Base-by-base conservation (phyloP, 2,888 invertebrate genomes). In the Anaspis maculata region DNA sequence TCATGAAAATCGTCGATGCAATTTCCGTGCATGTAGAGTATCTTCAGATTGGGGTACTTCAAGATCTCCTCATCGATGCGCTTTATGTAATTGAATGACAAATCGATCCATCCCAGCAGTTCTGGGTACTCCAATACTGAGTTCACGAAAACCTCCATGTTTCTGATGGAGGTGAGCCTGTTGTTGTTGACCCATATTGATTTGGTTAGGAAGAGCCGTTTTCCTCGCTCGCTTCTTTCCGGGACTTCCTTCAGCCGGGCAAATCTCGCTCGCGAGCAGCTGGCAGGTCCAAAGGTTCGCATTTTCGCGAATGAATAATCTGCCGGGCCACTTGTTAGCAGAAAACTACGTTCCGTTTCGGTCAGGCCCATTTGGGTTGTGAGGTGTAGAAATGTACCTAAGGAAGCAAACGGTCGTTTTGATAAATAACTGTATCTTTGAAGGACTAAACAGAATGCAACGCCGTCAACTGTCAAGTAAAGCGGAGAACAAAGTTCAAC, bases 1-100 rank as follows among this genome's bases (percentile, higher is more conserved):
- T 70, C 68, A 3, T 64, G 59, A 27, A 75, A 56, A 37, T 71
- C 64, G 2, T 58, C 54, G 13, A 78, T 71, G 13, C 64, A 56
- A 52, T 79, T 79, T 1, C 75, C 75, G 46, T 78, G 77, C 9
- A 78, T 63, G 52, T 78, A 77, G 3, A 78, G 52, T 25, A 77
- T 76, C 48, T 69, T 70, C 22, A 78, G 55, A 41, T 71, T 69
- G 16, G 64, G 59, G 48, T 73, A 71, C 19, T 62, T 57, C 2
- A 59, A 41, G 16, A 71, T 52, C 26, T 56, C 48, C 58, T 62
- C 62, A 39, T 68, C 64, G 21, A 71, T 59, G 37, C 57, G 56
- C 9, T 54, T 52, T 16, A 70, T 64, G 9, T 56, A 55, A 48
- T 71, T 71, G 45, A 66, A 72, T 1, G 72, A 70, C 23, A 74